Evolutionary conservation across 2,888 invertebrate species (phyloP), one percentile per base, ranked within the genome.

Genomic region (Leptopterna dolabrata): DNA sequence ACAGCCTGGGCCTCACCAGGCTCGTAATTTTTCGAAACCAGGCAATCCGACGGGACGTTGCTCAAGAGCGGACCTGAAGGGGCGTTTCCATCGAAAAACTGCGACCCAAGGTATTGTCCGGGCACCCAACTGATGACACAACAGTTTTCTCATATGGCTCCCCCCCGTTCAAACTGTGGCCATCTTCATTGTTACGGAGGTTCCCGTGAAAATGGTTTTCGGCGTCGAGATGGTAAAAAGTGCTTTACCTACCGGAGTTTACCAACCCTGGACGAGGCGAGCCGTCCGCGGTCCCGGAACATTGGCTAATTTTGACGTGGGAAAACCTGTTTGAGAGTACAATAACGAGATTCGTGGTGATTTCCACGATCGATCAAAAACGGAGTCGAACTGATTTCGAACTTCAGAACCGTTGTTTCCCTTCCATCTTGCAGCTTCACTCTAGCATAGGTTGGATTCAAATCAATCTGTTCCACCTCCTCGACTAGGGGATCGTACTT

Each of bases 121-220:
- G 63, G 63, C 63, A 13, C 63, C 63, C 63, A 11, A 19, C 24
- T 63, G 63, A 63, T 63, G 63, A 63, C 63, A 63, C 63, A 63
- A 63, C 63, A 63, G 63, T 63, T 63, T 63, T 63, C 63, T 24
- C 63, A 63, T 63, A 63, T 63, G 63, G 63, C 63, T 24, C 63
- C 24, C 63, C 55, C 55, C 55, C n/a, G n/a, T 19, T 63, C 63
- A 63, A 63, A 63, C 63, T 63, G 24, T 63, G 24, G 24, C 11
- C 63, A 63, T 63, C 63, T 63, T 63, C 63, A 63, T 63, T 63
- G 63, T 63, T 63, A 24, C 24, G 7, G 63, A 63, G 63, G 63
- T 63, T 63, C 63, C 63, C 63, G 63, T 63, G 63, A 63, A 63
- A 63, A 63, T 63, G 63, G 63, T 63, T 63, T 63, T 24, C 2